Conservation (phyloP, 2,888 invertebrate species). For the Apamea monoglypha region DNA sequence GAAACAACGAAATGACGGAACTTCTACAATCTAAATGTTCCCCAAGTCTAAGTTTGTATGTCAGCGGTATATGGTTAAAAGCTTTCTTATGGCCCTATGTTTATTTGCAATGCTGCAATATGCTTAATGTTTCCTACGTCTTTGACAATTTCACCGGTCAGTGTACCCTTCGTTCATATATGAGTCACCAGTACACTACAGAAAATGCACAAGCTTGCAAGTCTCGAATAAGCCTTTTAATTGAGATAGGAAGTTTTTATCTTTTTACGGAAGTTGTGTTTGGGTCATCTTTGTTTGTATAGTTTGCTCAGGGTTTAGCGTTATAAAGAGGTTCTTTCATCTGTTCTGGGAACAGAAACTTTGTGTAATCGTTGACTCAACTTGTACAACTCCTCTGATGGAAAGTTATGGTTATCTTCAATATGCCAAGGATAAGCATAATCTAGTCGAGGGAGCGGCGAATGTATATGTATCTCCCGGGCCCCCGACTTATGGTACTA, state of each 20-base stretch:
- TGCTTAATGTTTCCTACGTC: neutral
- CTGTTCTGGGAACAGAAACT: neutral
- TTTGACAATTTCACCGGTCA: constrained; percentile 30
- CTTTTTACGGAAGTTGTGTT: constrained; percentile 19
- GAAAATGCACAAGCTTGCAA: neutral
- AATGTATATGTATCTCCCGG: too few species aligned
- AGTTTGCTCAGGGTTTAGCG: neutral
- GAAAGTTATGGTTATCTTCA: neutral
- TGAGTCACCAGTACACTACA: constrained; percentile 11
- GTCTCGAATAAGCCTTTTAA: constrained; percentile 15
- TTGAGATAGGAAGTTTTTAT: constrained; percentile 4
- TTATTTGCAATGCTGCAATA: constrained; percentile 6
- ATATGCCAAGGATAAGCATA: too few species aligned
- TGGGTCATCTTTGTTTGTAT: constrained; percentile 4
- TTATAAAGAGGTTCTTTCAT: neutral
- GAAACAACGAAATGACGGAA: neutral
- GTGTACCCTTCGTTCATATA: neutral
- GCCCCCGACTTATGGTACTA: too few species aligned
- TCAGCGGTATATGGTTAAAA: constrained; percentile 6
- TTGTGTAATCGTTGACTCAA: neutral
- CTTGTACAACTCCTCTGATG: neutral
- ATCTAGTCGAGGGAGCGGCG: neutral
- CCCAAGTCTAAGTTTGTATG: neutral
- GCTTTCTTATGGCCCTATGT: neutral
- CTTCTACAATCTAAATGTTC: constrained; percentile 2